A percentile compares a stretch with the other conserved stretches of the same genome.
Conservation (phyloP, 2,888 invertebrate genomes). For the Himalopsyche kuldschensis region DNA sequence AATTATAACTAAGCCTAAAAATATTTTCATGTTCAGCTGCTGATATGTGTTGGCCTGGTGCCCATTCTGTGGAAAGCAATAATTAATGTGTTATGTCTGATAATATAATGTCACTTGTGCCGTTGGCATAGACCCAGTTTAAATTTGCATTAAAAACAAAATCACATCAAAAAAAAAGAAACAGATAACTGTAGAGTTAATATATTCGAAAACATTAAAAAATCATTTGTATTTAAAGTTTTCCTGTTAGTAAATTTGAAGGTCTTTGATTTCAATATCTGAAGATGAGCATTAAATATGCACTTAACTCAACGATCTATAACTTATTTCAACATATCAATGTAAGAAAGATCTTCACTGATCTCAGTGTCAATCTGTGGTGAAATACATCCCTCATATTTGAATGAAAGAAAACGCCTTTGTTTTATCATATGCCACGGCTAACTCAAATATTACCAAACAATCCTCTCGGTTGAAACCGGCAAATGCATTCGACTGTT, state of each 20-base stretch:
- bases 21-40: neutral
- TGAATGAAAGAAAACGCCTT: no score
- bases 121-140: neutral
- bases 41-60: neutral
- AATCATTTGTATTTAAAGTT: no score
- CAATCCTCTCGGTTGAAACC: neutral
- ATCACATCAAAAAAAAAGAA: no score
- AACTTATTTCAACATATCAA: no score
- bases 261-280: no score
- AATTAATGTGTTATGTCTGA: neutral
- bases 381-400: no score
- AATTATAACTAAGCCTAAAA: neutral
- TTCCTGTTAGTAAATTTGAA: no score
- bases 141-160: neutral
- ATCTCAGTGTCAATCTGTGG: no score
- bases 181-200: neutral
- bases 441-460: neutral
- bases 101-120: neutral
- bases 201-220: neutral
- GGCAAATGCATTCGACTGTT: neutral
- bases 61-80: neutral
- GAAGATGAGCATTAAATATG: no score
- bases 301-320: no score
- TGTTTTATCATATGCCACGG: no score
- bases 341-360: no score